Evolutionary conservation across 2,797 vertebrate genomes (phyloP).

Genomic region (Scarus forsteni): DNA sequence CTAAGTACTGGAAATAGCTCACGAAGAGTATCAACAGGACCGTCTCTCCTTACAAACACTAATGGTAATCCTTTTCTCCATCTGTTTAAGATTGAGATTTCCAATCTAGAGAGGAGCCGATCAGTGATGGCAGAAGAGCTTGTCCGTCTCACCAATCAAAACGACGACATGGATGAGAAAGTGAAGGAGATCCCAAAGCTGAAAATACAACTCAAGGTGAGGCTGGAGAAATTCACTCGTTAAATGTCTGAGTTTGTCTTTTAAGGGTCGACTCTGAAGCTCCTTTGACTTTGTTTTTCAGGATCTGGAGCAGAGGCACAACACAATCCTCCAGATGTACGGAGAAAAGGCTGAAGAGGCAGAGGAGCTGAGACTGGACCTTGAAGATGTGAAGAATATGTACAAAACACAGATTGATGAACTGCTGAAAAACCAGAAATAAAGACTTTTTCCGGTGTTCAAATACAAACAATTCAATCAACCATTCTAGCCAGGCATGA

Average conservation of each 20-base stretch:
- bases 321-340: constrained; percentile 99
- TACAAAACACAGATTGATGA: constrained; percentile 98
- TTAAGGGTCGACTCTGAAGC: not conserved
- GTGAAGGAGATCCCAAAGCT: constrained; percentile 93
- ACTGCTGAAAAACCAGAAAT: constrained; percentile 90
- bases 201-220: constrained; percentile 90
- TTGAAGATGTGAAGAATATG: constrained; percentile 99
- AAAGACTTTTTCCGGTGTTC: constrained; percentile 38
- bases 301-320: constrained; percentile 98
- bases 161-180: constrained; percentile 94
- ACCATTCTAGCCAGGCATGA: constrained; percentile 23
- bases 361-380: constrained; percentile 94
- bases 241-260: not conserved
- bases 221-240: constrained; percentile 1
- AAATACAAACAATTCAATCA: constrained; percentile 8
- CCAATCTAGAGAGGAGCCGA: constrained; percentile 93
- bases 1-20: not conserved
- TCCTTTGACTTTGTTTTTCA: constrained; percentile 68
- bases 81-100: constrained; percentile 90
- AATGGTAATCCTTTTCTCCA: not conserved
- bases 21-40: not conserved
- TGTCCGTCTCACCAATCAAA: constrained; percentile 95
- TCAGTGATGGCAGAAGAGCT: constrained; percentile 96
- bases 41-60: not conserved
- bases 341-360: constrained; percentile 99